A percentile compares a stretch with the other conserved stretches of the same genome.
These are phyloP conservation scores for Cyclina sinensis DNA, from an alignment of 1,140 invertebrate genomes.

Conservation along the genomic window DNA sequence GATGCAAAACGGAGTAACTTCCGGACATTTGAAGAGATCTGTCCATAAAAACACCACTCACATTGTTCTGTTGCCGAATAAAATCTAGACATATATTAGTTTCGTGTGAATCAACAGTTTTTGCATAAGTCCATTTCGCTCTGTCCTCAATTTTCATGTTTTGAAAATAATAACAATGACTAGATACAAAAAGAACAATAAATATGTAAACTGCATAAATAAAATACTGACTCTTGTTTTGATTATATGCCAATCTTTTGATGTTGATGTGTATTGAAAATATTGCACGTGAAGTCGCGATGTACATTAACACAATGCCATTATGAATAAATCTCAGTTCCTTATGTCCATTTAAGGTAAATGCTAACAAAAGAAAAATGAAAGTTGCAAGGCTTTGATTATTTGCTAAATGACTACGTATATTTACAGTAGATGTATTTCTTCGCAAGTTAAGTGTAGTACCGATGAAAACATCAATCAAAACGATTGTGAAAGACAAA, in stretches of 20 bases:
- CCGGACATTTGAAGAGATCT: constrained; percentile 78
- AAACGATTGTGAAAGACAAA: background rate
- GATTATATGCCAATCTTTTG: background rate
- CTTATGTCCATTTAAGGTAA: constrained; percentile 79
- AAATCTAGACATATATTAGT: constrained; percentile 81
- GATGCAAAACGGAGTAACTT: constrained; percentile 78
- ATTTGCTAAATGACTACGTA: background rate
- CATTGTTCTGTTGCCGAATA: constrained; percentile 76
- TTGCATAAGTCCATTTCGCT: constrained; percentile 74
- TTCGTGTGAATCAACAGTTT: constrained; percentile 72
- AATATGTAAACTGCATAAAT: constrained; percentile 22
- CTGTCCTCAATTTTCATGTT: constrained; percentile 56
- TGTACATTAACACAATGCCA: constrained; percentile 75
- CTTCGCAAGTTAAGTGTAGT: too few species aligned
- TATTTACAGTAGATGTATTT: too few species aligned
- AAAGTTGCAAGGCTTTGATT: constrained; percentile 47
- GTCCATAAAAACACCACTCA: constrained; percentile 83
- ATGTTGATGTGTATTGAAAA: background rate
- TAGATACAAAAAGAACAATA: constrained; percentile 57
- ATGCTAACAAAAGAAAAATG: constrained; percentile 74
- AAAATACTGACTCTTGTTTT: constrained; percentile 39
- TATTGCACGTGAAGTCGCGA: constrained; percentile 64
- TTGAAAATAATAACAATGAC: constrained; percentile 63
- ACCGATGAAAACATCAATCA: background rate
- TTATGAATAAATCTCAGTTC: constrained; percentile 82